Evolutionary conservation across 2,113 vertebrate species (phyloP).

Genomic region (Crotophaga sulcirostris): DNA sequence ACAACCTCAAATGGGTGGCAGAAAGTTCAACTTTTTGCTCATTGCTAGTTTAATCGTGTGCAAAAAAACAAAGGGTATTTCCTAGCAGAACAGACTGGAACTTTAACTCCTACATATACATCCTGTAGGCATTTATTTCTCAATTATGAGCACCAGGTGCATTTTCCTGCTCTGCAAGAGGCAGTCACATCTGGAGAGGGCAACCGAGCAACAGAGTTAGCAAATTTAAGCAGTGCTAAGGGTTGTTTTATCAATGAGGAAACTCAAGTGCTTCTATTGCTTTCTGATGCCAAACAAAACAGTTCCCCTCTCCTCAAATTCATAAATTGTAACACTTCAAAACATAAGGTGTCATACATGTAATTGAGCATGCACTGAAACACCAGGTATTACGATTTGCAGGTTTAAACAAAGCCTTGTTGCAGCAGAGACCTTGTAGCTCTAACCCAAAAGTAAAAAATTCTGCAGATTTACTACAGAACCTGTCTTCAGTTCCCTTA

Average conservation of each 20-base stretch:
- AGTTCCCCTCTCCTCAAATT: background rate
- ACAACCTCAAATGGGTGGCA: background rate
- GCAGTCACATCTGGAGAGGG: background rate
- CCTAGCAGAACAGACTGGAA: background rate
- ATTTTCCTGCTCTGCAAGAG: background rate
- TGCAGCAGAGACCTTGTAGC: background rate
- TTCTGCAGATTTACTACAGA: background rate
- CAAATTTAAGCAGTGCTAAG: background rate
- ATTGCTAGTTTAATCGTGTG: background rate
- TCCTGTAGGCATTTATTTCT: rapidly evolving
- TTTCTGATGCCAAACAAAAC: background rate
- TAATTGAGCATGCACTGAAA: background rate
- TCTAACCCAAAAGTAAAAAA: background rate
- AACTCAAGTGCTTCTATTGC: background rate
- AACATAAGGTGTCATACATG: background rate
- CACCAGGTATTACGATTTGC: background rate
- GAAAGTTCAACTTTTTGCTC: background rate
- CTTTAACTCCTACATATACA: background rate
- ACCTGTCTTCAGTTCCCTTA: background rate
- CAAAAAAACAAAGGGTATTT: background rate
- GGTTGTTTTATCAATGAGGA: background rate
- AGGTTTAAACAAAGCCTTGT: background rate
- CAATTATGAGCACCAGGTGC: background rate
- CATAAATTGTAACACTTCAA: background rate
- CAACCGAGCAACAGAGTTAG: background rate